These are phyloP conservation scores for Corbicula japonica DNA, from an alignment of 2,888 invertebrate species.

Conservation along the genomic window DNA sequence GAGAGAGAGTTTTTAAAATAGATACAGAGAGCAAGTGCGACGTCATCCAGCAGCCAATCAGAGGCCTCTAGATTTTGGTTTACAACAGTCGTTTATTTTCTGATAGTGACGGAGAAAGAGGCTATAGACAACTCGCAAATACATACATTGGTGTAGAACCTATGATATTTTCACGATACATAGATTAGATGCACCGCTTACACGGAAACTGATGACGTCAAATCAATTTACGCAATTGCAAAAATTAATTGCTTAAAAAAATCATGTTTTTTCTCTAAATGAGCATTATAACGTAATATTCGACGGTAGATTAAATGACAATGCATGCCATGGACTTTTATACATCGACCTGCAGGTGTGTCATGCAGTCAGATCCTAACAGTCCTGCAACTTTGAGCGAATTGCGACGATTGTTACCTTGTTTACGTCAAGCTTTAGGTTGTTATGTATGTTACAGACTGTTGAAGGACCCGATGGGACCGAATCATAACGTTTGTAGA, in stretches of 20 bases:
- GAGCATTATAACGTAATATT: not conserved
- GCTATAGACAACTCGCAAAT: too few relatives aligned
- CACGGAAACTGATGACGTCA: constrained; percentile 60
- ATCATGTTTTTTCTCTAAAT: not conserved
- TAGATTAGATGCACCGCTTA: constrained; percentile 4
- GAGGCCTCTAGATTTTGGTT: too few relatives aligned
- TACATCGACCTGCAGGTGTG: constrained; percentile 93
- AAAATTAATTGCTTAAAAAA: not conserved
- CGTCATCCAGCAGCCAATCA: too few relatives aligned
- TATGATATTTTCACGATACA: too few relatives aligned
- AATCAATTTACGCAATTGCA: constrained; percentile 33
- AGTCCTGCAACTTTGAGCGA: constrained; percentile 92
- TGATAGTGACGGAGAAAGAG: too few relatives aligned
- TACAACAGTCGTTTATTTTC: too few relatives aligned
- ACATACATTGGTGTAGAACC: too few relatives aligned
- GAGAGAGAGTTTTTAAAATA: too few relatives aligned
- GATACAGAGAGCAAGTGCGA: too few relatives aligned
- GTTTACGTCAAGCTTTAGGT: constrained; percentile 94
- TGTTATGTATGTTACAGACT: constrained; percentile 96
- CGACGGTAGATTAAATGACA: not conserved
- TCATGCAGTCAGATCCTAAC: constrained; percentile 91
- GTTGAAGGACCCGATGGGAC: constrained; percentile 93
- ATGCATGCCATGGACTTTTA: constrained; percentile 95
- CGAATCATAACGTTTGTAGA: constrained; percentile 92
- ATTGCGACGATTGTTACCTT: constrained; percentile 93